phyloP scores from a whole-genome alignment of 2,797 vertebrate genomes.

The Phrynocephalus forsythii region DNA sequence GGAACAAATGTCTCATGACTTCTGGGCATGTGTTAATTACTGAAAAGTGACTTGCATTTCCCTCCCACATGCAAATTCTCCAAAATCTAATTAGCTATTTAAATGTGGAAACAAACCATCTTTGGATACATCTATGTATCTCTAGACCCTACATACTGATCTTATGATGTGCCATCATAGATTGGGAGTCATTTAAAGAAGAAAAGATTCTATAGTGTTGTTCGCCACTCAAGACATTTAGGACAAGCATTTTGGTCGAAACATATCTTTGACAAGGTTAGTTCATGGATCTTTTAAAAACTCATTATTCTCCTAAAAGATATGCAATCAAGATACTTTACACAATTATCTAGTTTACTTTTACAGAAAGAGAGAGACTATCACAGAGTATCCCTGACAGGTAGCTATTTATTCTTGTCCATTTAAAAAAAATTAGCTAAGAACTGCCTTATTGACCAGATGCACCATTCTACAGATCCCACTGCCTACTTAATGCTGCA shows the following conservation, averaged over 20 bases:
- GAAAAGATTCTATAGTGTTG: background rate
- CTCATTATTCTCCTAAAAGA: background rate
- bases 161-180: background rate
- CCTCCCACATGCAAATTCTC: background rate
- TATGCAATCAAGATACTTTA: background rate
- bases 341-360: background rate
- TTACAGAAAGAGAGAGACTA: background rate
- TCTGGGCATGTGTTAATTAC: background rate
- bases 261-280: background rate
- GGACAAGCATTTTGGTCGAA: background rate
- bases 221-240: background rate
- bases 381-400: background rate
- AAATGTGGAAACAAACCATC: background rate
- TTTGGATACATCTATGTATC: background rate
- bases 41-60: background rate
- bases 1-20: background rate
- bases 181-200: background rate
- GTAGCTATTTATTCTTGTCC: background rate
- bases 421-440: background rate
- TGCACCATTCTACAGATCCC: too few species aligned
- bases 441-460: too few species aligned
- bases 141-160: background rate
- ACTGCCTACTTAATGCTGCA: too few species aligned
- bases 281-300: background rate
- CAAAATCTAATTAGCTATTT: background rate